Evolutionary conservation across 1,140 invertebrate species (phyloP), one percentile per base, ranked within the genome.

Genomic region (Conopomorpha cramerella): DNA sequence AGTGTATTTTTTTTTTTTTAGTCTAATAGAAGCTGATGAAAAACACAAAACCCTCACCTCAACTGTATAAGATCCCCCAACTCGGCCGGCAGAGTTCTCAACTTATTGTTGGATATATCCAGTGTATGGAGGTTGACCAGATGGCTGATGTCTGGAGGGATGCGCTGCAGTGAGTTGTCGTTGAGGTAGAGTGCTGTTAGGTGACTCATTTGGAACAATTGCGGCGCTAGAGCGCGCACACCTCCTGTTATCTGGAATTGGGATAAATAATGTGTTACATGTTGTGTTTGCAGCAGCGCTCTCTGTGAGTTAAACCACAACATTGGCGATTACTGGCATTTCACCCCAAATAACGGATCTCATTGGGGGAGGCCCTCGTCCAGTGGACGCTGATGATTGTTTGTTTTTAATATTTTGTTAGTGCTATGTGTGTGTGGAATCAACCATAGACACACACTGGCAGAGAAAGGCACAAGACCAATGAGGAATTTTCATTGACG

Each of bases 81-180:
- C 82, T 98, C 95, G 30, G 94, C 85, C 41, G 97, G 97, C 54
- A 99, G 78, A 70, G 88, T 92, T 42, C 93, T 83, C 39, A 99
- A 79, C 79, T 97, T 97, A 77, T 98, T 98, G 70, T 86, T 88
- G 46, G 94, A 97, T 41, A 98, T 73, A 80, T 99, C 96, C 36
- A 99, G 79, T 37, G 88, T 86, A 48, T 87, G 86, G 41, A 99
- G 81, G 74, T 92, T 91, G 44, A 81, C 78, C 36, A 99, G 81
- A 53, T 84, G 85, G 51, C 84, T 86, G 48, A 99, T 95, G 61
- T 97, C 94, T 18, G 89, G 70, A 30, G 95, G 94, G 64, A 98
- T 82, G 53, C 91, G 84, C 50, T 89, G 85, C 47, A 98, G 81
- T 60, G 86, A 87, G 80, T 98, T 98, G 81, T 96, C 93, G 76